phyloP scores from a whole-genome alignment of 2,113 vertebrate genomes.

The Gymnarchus niloticus region DNA sequence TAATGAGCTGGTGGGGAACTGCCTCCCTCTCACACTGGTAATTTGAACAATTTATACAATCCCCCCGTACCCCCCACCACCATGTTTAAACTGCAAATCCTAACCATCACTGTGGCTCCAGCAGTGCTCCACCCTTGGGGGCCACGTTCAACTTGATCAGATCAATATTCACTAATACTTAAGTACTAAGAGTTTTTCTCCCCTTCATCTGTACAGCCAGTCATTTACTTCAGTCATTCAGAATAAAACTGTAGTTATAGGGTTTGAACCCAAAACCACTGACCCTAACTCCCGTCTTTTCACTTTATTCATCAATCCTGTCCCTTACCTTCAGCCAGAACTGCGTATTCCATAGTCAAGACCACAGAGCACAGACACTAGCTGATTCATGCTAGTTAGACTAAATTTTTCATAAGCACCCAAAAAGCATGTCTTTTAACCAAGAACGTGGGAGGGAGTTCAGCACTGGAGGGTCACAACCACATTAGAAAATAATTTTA shows the following conservation, averaged over 20 bases:
- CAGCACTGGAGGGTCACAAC: too few species aligned
- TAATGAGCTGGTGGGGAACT: background rate
- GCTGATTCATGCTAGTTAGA: background rate
- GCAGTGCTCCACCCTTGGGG: background rate
- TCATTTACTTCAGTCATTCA: background rate
- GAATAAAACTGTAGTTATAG: background rate
- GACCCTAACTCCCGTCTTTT: background rate
- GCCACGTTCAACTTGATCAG: background rate
- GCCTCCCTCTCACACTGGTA: background rate
- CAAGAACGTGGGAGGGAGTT: too few species aligned
- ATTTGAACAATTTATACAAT: background rate
- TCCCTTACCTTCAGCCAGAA: background rate
- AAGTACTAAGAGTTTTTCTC: background rate
- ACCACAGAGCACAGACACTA: background rate
- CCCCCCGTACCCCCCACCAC: too few species aligned
- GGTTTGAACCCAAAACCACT: background rate
- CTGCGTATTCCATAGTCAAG: background rate
- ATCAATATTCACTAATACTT: background rate
- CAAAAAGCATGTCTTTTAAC: background rate
- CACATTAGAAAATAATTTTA: too few species aligned
- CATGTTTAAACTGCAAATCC: background rate
- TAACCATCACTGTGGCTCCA: background rate
- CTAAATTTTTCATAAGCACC: background rate
- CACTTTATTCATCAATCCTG: background rate
- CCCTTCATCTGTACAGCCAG: background rate